These are phyloP conservation scores for Agelas oroides DNA, from an alignment of 37 sponge, comb jelly and placozoan species.

Conservation along the genomic window DNA sequence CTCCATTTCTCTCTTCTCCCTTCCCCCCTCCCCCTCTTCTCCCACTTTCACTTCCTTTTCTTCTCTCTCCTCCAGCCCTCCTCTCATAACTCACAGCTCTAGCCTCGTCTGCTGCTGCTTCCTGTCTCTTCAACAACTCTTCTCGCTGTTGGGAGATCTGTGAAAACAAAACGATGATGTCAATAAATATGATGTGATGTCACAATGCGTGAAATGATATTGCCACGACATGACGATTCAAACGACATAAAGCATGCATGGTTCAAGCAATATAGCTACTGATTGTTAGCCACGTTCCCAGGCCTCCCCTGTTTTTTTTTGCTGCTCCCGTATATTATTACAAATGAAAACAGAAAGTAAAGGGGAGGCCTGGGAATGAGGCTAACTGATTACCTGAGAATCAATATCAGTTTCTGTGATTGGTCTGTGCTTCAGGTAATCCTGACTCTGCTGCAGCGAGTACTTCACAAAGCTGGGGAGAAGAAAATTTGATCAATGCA, in stretches of 20 bases:
- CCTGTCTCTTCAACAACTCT: conserved; percentile 29
- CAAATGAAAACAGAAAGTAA: no score
- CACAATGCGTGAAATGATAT: no score
- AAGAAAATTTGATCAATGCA: conserved; percentile 1
- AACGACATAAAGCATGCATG: no score
- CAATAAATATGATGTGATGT: no score
- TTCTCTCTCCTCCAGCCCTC: background rate
- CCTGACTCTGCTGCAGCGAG: conserved; percentile 63
- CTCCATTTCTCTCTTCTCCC: background rate
- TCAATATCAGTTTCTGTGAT: conserved; percentile 41
- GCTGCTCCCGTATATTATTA: no score
- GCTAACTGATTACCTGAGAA: conserved; percentile 5
- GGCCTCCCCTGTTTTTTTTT: no score
- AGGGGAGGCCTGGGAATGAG: background rate
- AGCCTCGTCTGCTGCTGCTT: conserved; percentile 21
- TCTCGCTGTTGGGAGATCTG: conserved; percentile 21
- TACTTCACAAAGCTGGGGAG: conserved; percentile 59
- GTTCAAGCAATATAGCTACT: no score
- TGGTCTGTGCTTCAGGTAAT: conserved; percentile 27
- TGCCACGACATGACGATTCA: no score
- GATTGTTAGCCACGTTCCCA: no score
- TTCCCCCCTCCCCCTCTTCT: conserved; percentile 17
- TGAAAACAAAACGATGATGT: no score
- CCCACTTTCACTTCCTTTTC: conserved; percentile 2
- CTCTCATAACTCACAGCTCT: conserved; percentile 4